Evolutionary conservation across 2,113 vertebrate genomes (phyloP), one percentile per base, ranked within the genome.

Genomic region (Periophthalmus modestus): DNA sequence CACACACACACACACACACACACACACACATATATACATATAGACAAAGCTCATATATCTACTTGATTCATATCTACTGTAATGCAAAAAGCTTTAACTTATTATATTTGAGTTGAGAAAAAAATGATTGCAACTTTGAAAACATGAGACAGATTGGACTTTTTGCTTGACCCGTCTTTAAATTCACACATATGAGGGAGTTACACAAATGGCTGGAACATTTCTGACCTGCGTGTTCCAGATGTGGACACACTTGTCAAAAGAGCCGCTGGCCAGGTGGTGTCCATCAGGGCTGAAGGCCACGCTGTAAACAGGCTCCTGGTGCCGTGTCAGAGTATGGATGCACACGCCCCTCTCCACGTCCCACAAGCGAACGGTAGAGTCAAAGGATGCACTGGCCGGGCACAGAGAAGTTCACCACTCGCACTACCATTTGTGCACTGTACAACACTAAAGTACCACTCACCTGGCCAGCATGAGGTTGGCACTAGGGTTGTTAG

Each of bases 191-290:
- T 2, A 14, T 9, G 59, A 57, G 21, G 16, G 0, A 10, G 24
- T 61, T 33, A 34, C 23, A 16, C 5, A 46, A 47, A 43, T 1
- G 14, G 13, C 7, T 21, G 9, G 5, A 46, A 33, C 1, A 23
- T 23, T 11, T n/a, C 87, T 2, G 92, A 99, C 98, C 97, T 99
- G 98, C 82, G 98, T 99, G 87, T 99, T 99, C 98, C 98, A 99
- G 95, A 99, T 99, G 95, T 99, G 97, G 87, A 99, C 98, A 94
- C 98, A 99, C 86, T 99, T 99, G 94, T 99, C 98, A 78, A 99
- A 99, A 84, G 98, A 99, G 83, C 98, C 98, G 71, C 97, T 99
- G 92, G 98, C 98, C 90, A 99, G 93, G 90, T 98, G 98, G 80
- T 96, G 93, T 89, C 98, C 98, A 24, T 99, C 98, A 65, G 98